These are phyloP conservation scores for Helobdella robusta DNA, from an alignment of 2,888 invertebrate species.

Conservation along the genomic window DNA sequence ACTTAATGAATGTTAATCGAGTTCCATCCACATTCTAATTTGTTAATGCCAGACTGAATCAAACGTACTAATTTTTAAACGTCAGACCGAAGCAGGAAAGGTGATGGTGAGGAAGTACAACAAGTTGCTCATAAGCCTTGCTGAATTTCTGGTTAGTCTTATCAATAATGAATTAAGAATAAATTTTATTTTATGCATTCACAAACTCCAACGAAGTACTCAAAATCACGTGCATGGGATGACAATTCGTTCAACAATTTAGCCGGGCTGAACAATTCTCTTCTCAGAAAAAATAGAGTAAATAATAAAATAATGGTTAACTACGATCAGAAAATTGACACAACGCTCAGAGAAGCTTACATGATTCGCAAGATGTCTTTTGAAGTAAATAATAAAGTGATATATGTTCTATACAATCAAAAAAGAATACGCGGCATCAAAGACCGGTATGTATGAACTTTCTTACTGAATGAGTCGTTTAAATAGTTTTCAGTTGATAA, in stretches of 20 bases:
- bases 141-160: background rate
- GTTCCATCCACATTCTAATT: too few species aligned
- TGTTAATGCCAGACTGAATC: too few species aligned
- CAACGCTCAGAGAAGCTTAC: conserved; percentile 50
- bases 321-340: conserved; percentile 48
- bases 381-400: conserved; percentile 47
- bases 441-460: conserved; percentile 40
- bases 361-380: conserved; percentile 46
- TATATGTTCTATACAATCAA: conserved; percentile 44
- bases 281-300: conserved; percentile 55
- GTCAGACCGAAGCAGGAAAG: too few species aligned
- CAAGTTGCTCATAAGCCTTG: background rate
- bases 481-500: background rate
- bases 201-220: background rate
- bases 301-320: conserved; percentile 46
- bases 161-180: too few species aligned
- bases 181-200: background rate
- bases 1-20: too few species aligned
- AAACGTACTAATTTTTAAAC: too few species aligned
- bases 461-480: background rate
- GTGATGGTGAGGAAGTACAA: background rate
- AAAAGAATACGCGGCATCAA: conserved; percentile 42
- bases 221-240: conserved; percentile 42
- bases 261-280: conserved; percentile 46
- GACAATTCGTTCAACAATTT: conserved; percentile 35